Conservation (phyloP, 2,113 vertebrate species). For the Murina feae region DNA sequence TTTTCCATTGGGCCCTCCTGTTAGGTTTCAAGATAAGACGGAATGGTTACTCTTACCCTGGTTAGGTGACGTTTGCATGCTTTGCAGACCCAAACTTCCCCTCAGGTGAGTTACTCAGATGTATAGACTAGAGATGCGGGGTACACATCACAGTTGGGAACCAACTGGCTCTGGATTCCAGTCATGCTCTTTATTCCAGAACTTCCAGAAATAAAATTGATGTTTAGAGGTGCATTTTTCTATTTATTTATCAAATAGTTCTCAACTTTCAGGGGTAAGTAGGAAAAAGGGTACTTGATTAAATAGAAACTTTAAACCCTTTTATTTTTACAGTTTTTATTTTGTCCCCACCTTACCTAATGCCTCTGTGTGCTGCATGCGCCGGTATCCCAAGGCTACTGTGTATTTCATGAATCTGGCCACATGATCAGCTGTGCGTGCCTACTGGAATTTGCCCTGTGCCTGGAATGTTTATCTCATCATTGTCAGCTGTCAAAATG, state of each 20-base stretch:
- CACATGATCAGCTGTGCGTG: background rate
- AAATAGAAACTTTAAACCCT: background rate
- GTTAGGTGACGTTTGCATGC: background rate
- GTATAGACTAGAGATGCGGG: rapidly evolving
- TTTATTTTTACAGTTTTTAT: background rate
- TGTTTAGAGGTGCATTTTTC: background rate
- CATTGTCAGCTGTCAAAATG: background rate
- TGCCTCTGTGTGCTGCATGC: too few relatives aligned
- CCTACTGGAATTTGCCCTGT: background rate
- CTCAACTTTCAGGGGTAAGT: background rate
- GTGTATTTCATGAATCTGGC: background rate
- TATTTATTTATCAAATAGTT: background rate
- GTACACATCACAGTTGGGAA: background rate
- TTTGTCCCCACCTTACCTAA: background rate
- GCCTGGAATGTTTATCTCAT: background rate
- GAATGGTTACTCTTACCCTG: background rate
- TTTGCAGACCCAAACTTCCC: background rate
- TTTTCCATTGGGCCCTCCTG: background rate
- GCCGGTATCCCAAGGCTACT: background rate
- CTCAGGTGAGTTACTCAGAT: background rate
- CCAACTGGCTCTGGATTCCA: background rate
- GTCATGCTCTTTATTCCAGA: background rate
- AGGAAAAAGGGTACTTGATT: background rate
- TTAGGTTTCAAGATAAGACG: background rate
- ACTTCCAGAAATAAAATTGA: background rate